A percentile compares a stretch with the other conserved stretches of the same genome.
Evolutionary conservation across 2,888 invertebrate genomes (phyloP).

Genomic region (Argyra leucocephala): DNA sequence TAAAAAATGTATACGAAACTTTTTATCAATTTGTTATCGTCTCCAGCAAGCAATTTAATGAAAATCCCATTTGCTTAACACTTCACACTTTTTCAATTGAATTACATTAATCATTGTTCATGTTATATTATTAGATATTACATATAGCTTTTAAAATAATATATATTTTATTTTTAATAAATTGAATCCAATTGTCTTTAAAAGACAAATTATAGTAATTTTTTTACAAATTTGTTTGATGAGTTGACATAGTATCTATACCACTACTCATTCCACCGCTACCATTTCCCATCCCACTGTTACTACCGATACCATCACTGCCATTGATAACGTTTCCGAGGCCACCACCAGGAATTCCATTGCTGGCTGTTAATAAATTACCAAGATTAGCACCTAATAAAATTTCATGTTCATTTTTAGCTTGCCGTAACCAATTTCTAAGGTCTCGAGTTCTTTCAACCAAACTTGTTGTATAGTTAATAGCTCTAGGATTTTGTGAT

Average conservation of each 20-base stretch:
- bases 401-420: conserved; percentile 42
- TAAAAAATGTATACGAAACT: too few relatives aligned
- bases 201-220: too few relatives aligned
- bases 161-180: too few relatives aligned
- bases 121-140: too few relatives aligned
- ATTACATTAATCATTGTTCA: too few relatives aligned
- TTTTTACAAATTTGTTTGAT: background rate
- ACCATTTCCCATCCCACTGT: background rate
- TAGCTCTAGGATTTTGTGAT: conserved; percentile 41
- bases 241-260: background rate
- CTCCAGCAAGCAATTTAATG: too few relatives aligned
- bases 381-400: conserved; percentile 20
- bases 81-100: too few relatives aligned
- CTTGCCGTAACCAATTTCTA: conserved; percentile 57
- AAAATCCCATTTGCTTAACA: too few relatives aligned
- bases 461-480: conserved; percentile 52
- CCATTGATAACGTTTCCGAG: background rate
- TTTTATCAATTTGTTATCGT: too few relatives aligned
- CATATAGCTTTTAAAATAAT: too few relatives aligned
- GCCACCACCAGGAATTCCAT: background rate
- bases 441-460: conserved; percentile 57
- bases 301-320: background rate
- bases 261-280: background rate
- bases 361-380: conserved; percentile 3
- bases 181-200: too few relatives aligned